Evolutionary conservation across 2,113 vertebrate species (phyloP).

Genomic region (Progne subis): DNA sequence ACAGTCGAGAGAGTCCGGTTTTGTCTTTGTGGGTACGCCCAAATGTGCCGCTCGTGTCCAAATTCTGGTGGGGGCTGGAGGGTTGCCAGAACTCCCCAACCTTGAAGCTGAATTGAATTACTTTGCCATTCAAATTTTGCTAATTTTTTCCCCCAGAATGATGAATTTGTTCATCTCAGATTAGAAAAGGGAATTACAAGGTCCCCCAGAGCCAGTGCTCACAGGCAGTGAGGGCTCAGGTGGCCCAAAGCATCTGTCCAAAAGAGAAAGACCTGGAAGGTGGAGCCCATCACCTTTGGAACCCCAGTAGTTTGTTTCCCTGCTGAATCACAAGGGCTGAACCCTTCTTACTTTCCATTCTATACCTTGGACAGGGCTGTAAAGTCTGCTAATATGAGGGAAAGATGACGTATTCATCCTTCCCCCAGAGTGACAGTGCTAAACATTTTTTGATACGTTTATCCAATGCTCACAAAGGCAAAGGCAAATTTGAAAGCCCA

Average conservation of each 20-base stretch:
- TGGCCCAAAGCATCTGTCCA: neutral
- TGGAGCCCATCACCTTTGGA: neutral
- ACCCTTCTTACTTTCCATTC: neutral
- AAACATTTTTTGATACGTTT: rapidly evolving
- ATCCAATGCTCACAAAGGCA: neutral
- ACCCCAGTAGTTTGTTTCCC: neutral
- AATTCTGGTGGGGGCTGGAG: neutral
- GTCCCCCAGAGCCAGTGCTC: neutral
- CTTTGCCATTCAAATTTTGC: neutral
- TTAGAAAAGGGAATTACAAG: neutral
- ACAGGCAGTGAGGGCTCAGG: neutral
- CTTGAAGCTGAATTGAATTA: neutral
- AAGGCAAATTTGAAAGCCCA: neutral
- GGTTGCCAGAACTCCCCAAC: neutral
- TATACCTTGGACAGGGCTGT: neutral
- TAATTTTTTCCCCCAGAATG: neutral
- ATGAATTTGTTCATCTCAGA: neutral
- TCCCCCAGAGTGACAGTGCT: neutral
- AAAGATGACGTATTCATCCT: neutral
- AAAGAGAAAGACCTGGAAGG: neutral
- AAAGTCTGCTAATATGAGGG: neutral
- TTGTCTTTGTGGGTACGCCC: neutral
- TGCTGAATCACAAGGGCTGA: neutral
- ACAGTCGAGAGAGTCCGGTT: rapidly evolving
- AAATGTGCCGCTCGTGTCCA: rapidly evolving